Evolutionary conservation across 2,888 invertebrate genomes (phyloP), one percentile per base, ranked within the genome.

Genomic region (Troilus luridus): DNA sequence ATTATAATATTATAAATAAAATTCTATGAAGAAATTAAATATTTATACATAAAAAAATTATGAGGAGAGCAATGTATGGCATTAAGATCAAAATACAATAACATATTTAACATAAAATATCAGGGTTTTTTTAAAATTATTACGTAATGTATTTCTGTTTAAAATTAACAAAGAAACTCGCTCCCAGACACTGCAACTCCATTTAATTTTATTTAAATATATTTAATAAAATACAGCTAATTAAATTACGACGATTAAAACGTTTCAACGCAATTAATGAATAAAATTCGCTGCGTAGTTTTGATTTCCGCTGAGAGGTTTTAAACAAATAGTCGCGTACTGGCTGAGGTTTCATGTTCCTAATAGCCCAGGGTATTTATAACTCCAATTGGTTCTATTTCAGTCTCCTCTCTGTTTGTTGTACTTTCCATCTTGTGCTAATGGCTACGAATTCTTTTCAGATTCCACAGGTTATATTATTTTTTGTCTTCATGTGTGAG

Each of bases 351-450:
- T 85, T 85, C 85, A 85, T 58, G 85, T 85, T 85, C 21, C 85
- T 85, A 11, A 85, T 85, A n/a, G 56, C n/a, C 14, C 41, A 41
- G 85, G 11, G n/a, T 85, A 85, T 85, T 85, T 85, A 56, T 85
- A 85, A 14, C 56, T n/a, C n/a, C 21, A 21, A 56, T 0, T 7
- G 8, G 10, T 1, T 85, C 72, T 77, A 85, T 85, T 85, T 85
- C 56, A 1, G 21, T 0, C 10, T 56, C 7, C 12, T 11, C n/a
- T 5, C 21, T 41, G 21, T 85, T 21, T 85, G 85, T 85, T 85
- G 11, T 85, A 56, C 56, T 85, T 85, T 58, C 17, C 7, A n/a
- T 85, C 56, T 56, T 0, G 1, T 17, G 17, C 17, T 17, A 77
- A 77, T 77, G 41, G 17, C 72, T 7, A 9, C n/a, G 8, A 77